A percentile compares a stretch with the other conserved stretches of the same genome.
phyloP scores from a whole-genome alignment of 2,888 invertebrate species.

The Meliscaeva auricollis region DNA sequence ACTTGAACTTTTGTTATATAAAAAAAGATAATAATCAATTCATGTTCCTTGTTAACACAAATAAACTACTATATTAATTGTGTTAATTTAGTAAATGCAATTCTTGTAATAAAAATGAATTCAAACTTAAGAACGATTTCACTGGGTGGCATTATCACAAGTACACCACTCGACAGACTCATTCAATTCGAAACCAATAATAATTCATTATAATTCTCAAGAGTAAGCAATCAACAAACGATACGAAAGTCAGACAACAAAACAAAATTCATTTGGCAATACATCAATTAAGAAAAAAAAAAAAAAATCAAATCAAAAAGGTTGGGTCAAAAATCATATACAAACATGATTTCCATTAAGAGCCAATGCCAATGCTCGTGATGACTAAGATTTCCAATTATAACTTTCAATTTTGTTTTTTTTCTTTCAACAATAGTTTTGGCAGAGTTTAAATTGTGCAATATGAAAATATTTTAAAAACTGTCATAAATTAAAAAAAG shows the following conservation, averaged over 20 bases:
- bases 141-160: conserved; percentile 11
- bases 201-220: conserved; percentile 1
- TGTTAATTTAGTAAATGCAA: conserved; percentile 4
- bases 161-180: conserved; percentile 4
- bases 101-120: conserved; percentile 13
- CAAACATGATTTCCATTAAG: not conserved
- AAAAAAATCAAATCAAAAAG: not conserved
- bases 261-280: conserved; percentile 14
- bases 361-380: conserved; percentile 1
- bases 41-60: too few species aligned
- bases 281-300: conserved; percentile 13
- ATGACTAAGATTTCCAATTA: conserved; percentile 15
- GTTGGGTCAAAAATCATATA: not conserved
- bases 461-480: conserved; percentile 11
- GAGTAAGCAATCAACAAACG: not conserved
- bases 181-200: conserved; percentile 20
- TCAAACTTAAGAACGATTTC: not conserved
- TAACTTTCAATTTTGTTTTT: not conserved
- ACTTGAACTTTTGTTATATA: too few species aligned
- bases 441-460: conserved; percentile 11
- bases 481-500: conserved; percentile 21
- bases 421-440: not conserved
- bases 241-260: conserved; percentile 26
- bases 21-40: too few species aligned
- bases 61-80: too few species aligned